A percentile compares a stretch with the other conserved stretches of the same genome.
Conservation (phyloP, 1,140 invertebrate species). For the Drosophila chauvacae region DNA sequence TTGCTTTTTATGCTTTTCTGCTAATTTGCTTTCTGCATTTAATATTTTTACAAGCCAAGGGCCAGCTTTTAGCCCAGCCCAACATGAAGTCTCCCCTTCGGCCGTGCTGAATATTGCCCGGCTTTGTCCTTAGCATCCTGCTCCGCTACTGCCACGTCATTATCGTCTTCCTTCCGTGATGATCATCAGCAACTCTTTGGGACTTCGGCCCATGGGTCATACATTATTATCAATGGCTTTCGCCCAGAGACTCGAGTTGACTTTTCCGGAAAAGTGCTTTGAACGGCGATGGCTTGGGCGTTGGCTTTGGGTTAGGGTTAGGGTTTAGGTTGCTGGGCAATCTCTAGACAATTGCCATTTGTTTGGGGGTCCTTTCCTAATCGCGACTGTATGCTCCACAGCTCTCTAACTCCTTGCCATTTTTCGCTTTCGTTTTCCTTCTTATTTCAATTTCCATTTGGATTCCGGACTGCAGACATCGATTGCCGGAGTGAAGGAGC, state of each 20-base stretch:
- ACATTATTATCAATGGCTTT: conserved; percentile 46
- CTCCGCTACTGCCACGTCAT: conserved; percentile 5
- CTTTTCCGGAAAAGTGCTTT: conserved; percentile 15
- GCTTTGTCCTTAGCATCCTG: conserved; percentile 29
- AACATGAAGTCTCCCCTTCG: conserved; percentile 32
- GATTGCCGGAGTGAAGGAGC: conserved; percentile 2
- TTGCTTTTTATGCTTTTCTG: conserved; percentile 78
- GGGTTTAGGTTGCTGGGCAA: conserved; percentile 2
- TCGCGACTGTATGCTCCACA: conserved; percentile 10
- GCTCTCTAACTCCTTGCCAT: too few relatives aligned
- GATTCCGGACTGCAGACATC: conserved; percentile 1
- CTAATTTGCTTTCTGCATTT: conserved; percentile 78
- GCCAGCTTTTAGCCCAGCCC: conserved; percentile 31
- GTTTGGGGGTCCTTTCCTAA: conserved; percentile 33
- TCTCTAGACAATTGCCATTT: conserved; percentile 41
- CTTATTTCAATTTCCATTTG: conserved; percentile 5
- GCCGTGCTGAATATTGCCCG: conserved; percentile 21
- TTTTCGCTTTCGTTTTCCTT: background rate
- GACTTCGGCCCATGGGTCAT: conserved; percentile 20
- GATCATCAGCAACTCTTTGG: conserved; percentile 40
- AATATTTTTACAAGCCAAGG: conserved; percentile 65
- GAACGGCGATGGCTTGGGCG: background rate
- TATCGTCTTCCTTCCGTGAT: conserved; percentile 2
- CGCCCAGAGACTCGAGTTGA: conserved; percentile 32
- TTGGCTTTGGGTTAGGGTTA: background rate